Conservation (phyloP, 1,140 invertebrate species). For the Atta colombica region DNA sequence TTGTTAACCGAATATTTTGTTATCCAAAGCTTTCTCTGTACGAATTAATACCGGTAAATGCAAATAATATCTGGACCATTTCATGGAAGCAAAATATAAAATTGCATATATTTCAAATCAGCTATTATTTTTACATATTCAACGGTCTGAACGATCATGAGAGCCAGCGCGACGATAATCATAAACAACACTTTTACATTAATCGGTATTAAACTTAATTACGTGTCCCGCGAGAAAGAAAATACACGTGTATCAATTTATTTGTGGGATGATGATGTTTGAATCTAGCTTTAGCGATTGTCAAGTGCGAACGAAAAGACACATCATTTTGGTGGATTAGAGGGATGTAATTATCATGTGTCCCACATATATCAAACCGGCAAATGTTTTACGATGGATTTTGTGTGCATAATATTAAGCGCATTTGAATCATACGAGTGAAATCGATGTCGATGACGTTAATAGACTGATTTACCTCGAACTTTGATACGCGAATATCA, state of each 20-base stretch:
- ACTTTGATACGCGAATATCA: constrained; percentile 52
- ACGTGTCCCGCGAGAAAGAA: not conserved
- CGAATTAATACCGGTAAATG: constrained; percentile 1
- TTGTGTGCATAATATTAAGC: constrained; percentile 48
- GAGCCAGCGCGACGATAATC: not conserved
- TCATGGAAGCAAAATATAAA: not conserved
- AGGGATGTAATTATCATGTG: constrained; percentile 32
- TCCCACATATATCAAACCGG: not conserved
- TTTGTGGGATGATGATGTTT: constrained; percentile 20
- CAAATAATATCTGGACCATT: constrained; percentile 22
- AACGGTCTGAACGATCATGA: not conserved
- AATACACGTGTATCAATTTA: constrained; percentile 9
- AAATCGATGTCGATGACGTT: constrained; percentile 63
- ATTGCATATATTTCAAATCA: not conserved
- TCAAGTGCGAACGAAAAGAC: constrained; percentile 1
- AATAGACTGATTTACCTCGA: constrained; percentile 52
- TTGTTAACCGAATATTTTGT: constrained; percentile 52
- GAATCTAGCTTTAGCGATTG: constrained; percentile 21
- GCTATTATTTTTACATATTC: constrained; percentile 4
- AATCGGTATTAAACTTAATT: constrained; percentile 15
- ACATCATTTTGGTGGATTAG: constrained; percentile 40
- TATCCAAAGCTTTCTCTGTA: constrained; percentile 25
- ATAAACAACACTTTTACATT: not conserved
- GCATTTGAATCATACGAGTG: constrained; percentile 11
- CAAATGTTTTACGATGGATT: constrained; percentile 57